Evolutionary conservation across 2,113 vertebrate genomes (phyloP), one percentile per base, ranked within the genome.

Genomic region (Nerophis ophidion): DNA sequence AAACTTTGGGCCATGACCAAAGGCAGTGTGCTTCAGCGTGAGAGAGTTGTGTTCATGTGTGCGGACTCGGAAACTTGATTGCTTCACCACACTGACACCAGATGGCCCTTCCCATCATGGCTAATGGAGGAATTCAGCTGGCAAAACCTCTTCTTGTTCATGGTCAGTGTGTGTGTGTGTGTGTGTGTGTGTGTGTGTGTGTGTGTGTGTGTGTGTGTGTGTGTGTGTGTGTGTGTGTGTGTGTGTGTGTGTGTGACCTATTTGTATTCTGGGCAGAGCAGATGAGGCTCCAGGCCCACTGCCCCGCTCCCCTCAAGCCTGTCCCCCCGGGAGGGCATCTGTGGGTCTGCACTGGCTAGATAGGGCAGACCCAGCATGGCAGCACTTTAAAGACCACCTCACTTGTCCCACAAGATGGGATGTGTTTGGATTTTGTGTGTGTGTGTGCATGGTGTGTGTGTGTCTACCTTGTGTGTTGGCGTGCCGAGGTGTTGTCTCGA

Each of bases 191-290:
- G 48, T 67, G 57, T 75, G 73, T 75, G 76, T 64, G 47, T 3
- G 48, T 10, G 6, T 50, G 17, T 55, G 73, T 91, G 90, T 26
- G 26, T 26, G 75, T 69, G 66, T 79, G 76, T 76, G 75, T 69
- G 66, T 79, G 76, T 76, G 57, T 63, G 65, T 61, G 60, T 66
- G 77, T 63, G 67, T 71, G 65, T 71, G 48, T 67, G 57, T 75
- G 73, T 75, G 76, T 64, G 47, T 4, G 48, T 10, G 6, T 33
- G 17, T 55, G 73, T 91, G 90, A 90, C 88, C 90, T 89, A 91
- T 91, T 91, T 91, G 89, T 91, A 89, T 90, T 90, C 87, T 88
- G 81, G 83, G 86, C 87, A 88, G 84, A 89, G 83, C 87, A 90
- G 89, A 91, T 90, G 89, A 90, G 88, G 84, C 87, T 89, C 76